phyloP scores from a whole-genome alignment of 2,888 invertebrate genomes.

The Osmoderma eremita region DNA sequence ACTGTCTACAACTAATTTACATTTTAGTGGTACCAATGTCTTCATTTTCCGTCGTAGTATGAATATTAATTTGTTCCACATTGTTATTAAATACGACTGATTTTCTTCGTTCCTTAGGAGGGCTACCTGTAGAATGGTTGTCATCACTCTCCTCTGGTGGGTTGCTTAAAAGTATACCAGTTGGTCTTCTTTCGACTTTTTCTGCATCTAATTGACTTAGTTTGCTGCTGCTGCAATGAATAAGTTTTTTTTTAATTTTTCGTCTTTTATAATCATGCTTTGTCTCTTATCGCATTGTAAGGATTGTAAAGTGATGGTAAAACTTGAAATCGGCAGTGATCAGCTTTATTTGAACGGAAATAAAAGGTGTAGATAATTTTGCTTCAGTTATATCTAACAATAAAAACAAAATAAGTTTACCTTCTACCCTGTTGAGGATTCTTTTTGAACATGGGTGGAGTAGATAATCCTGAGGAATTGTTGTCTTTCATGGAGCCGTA shows the following conservation, averaged over 20 bases:
- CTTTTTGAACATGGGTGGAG: slow-evolving; percentile 33
- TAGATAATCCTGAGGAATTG: background rate
- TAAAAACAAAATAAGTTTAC: background rate
- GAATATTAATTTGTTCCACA: slow-evolving; percentile 57
- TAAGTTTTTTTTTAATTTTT: background rate
- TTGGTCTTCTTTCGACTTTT: slow-evolving; percentile 49
- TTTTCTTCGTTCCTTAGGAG: slow-evolving; percentile 47
- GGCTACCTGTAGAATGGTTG: slow-evolving; percentile 3
- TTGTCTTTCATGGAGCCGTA: slow-evolving; percentile 39
- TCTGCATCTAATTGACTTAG: slow-evolving; percentile 27
- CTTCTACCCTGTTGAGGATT: slow-evolving; percentile 25
- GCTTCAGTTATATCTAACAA: background rate
- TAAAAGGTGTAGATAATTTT: too few relatives aligned
- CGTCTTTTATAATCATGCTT: too few relatives aligned
- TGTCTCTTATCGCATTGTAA: too few relatives aligned
- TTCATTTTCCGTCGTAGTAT: slow-evolving; percentile 63
- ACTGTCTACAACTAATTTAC: slow-evolving; percentile 2
- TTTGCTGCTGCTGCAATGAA: slow-evolving; percentile 26
- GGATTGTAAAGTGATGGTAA: too few relatives aligned
- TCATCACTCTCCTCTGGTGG: background rate
- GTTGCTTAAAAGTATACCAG: slow-evolving; percentile 50
- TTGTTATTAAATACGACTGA: slow-evolving; percentile 63
- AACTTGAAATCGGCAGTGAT: too few relatives aligned
- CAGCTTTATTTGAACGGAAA: too few relatives aligned
- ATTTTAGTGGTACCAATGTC: slow-evolving; percentile 44